Evolutionary conservation across 2,113 vertebrate genomes (phyloP), one percentile per base, ranked within the genome.

Genomic region (Chaetorhynchus papuensis): DNA sequence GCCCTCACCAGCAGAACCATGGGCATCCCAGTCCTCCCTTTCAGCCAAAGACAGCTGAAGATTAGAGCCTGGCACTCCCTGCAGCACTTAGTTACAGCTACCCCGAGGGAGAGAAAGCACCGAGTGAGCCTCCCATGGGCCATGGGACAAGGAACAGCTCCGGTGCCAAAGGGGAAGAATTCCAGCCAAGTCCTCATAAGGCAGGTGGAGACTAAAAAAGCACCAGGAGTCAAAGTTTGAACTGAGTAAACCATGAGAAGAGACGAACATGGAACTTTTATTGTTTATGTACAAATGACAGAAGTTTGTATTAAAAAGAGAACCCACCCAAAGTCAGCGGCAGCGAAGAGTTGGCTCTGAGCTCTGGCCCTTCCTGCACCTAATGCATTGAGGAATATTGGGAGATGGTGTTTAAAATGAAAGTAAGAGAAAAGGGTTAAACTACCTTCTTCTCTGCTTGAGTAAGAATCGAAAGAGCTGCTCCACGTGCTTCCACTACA

Each of bases 281-380:
- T 98, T 96, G 91, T 94, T 97, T 97, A 97, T 97, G 97, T 96
- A 98, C 96, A 98, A 97, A 98, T 78, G 96, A 91, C 93, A 94
- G 91, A 87, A 85, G 92, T 83, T 94, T 81, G 90, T 94, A 92
- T 95, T 97, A 97, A 93, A 97, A 97, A 94, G 96, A 89, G 93
- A 92, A 96, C 83, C 94, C 82, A 87, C 60, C 45, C 90, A 93
- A 90, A 24, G 81, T 85, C 83, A 64, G 63, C 2, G 28, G 74
- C 4, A 70, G 83, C 3, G 10, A 82, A 89, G 92, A 95, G 76
- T 2, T 10, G 50, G 75, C 91, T 91, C 93, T 65, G 53, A 86
- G 89, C 76, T 96, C 93, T 89, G 92, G 79, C 91, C 91, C 79
- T 87, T 90, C 87, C 90, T 69, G 65, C 88, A 80, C 50, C 82